Conservation (phyloP, 2,113 vertebrate genomes). For the Macroglossus sobrinus region DNA sequence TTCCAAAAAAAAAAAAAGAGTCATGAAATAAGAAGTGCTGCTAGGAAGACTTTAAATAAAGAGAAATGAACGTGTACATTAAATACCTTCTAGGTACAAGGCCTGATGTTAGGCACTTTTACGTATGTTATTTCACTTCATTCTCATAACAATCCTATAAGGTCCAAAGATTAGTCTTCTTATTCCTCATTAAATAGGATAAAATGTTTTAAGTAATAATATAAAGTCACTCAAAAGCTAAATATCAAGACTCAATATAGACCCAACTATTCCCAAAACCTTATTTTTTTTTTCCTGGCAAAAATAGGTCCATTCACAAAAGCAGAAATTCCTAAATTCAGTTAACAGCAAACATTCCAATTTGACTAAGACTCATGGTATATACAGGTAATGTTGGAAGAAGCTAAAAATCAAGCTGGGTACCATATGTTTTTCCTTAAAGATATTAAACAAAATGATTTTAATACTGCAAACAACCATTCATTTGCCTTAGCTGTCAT, state of each 20-base stretch:
- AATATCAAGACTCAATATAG: background rate
- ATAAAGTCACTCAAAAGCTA: background rate
- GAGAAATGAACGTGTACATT: background rate
- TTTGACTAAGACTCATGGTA: background rate
- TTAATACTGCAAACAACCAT: background rate
- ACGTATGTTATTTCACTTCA: background rate
- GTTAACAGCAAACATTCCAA: background rate
- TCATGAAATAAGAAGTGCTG: background rate
- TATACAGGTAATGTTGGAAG: background rate
- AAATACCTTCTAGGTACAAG: background rate
- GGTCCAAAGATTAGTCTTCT: background rate
- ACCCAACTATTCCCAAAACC: background rate
- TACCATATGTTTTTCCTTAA: background rate
- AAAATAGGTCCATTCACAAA: background rate
- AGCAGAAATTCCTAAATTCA: background rate
- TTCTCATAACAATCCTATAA: background rate
- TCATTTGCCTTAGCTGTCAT: background rate
- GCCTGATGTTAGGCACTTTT: background rate
- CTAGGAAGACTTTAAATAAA: background rate
- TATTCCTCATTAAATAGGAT: background rate
- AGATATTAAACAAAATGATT: background rate
- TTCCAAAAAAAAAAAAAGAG: background rate
- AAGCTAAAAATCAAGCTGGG: background rate
- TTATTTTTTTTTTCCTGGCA: background rate
- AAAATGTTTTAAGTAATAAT: background rate